phyloP scores from a whole-genome alignment of 2,888 invertebrate species.

The Cetonia aurata region DNA sequence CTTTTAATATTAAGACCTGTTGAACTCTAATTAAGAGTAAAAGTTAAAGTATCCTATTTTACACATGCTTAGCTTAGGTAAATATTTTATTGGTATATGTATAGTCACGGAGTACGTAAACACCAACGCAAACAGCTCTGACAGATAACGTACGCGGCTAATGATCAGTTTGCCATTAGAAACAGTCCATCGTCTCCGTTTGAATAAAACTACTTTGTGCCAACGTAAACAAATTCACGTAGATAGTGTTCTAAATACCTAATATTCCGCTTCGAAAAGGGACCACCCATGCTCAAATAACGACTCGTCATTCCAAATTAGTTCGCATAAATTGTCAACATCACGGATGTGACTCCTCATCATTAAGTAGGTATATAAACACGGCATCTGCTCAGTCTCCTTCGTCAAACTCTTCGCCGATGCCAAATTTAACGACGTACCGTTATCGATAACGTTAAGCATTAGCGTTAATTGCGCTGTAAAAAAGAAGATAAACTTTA shows the following conservation, averaged over 20 bases:
- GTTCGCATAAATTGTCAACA: conserved; percentile 40
- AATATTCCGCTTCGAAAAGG: conserved; percentile 4
- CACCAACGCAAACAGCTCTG: not conserved
- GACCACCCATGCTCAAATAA: conserved; percentile 33
- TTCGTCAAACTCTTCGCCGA: conserved; percentile 26
- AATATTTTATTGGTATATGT: no score
- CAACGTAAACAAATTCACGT: conserved; percentile 19
- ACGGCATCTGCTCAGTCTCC: conserved; percentile 31
- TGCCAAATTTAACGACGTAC: conserved; percentile 37
- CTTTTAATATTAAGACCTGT: no score
- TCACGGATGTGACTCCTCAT: conserved; percentile 31
- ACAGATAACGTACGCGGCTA: conserved; percentile 9
- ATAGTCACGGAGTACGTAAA: no score
- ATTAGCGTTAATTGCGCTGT: conserved; percentile 38
- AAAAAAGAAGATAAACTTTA: conserved; percentile 20
- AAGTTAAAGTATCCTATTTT: no score
- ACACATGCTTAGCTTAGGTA: no score
- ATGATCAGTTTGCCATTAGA: conserved; percentile 7
- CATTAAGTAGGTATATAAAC: conserved; percentile 33
- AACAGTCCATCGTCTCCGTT: not conserved
- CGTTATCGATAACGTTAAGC: conserved; percentile 36
- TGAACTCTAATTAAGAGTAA: no score
- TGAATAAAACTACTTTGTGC: conserved; percentile 15
- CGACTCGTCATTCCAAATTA: conserved; percentile 38
- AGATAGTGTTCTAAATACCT: conserved; percentile 23